Evolutionary conservation across 2,888 invertebrate species (phyloP).

Genomic region (Drosophila trichaetosa): DNA sequence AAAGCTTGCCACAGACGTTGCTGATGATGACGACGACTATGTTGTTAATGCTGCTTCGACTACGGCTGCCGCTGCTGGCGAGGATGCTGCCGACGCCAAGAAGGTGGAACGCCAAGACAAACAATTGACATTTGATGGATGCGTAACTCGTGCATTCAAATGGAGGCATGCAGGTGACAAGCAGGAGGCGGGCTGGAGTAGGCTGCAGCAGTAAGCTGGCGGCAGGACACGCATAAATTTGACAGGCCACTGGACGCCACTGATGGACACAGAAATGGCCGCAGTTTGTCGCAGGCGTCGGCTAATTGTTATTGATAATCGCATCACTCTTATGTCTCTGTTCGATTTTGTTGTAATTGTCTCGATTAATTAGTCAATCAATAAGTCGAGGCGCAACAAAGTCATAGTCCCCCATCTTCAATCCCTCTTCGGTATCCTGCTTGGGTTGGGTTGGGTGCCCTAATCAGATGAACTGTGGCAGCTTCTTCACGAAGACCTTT

Average conservation of each 20-base stretch:
- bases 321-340: conserved; percentile 61
- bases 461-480: conserved; percentile 68
- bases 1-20: conserved; percentile 46
- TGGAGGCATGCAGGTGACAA: conserved; percentile 33
- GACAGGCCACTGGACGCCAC: conserved; percentile 59
- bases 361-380: conserved; percentile 77
- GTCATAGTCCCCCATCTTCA: background rate
- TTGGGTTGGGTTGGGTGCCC: conserved; percentile 5
- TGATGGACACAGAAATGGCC: conserved; percentile 20
- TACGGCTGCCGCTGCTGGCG: background rate
- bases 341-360: conserved; percentile 38
- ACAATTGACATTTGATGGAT: conserved; percentile 82
- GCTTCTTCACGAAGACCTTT: conserved; percentile 71
- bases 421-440: background rate
- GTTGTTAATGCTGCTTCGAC: conserved; percentile 6
- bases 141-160: conserved; percentile 80
- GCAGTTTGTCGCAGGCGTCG: conserved; percentile 58
- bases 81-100: conserved; percentile 26
- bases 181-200: background rate
- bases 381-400: conserved; percentile 33
- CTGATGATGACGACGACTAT: conserved; percentile 11
- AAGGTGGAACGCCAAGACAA: conserved; percentile 76
- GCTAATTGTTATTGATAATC: conserved; percentile 82
- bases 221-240: conserved; percentile 51
- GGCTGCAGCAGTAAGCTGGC: conserved; percentile 3